These are phyloP conservation scores for Gyrodactylus salaris DNA, from an alignment of 1,140 invertebrate species.

Conservation along the genomic window DNA sequence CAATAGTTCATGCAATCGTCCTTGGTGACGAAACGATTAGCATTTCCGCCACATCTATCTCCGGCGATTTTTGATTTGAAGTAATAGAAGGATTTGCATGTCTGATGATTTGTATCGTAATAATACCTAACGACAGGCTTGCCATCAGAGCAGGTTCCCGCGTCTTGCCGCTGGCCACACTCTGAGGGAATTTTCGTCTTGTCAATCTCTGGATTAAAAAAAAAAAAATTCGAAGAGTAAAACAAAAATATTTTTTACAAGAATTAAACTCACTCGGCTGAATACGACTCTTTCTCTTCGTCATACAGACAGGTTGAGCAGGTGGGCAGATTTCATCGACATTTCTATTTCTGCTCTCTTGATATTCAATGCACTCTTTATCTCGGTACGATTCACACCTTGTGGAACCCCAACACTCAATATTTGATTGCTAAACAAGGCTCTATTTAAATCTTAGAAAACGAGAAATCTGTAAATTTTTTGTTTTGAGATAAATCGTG, in stretches of 20 bases:
- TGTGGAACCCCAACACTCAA: neutral
- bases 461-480: neutral
- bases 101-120: neutral
- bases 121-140: neutral
- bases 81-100: neutral
- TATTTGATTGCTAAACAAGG: no score
- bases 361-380: neutral
- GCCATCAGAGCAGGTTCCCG: neutral
- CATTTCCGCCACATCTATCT: constrained; percentile 1
- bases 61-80: neutral
- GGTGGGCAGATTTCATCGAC: neutral
- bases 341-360: neutral
- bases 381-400: neutral
- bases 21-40: neutral
- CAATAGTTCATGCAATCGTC: constrained; percentile 2
- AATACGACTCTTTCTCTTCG: neutral
- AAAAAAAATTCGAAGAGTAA: no score
- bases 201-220: neutral
- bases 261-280: neutral
- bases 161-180: neutral
- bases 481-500: neutral
- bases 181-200: neutral
- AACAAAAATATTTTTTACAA: neutral
- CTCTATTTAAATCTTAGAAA: no score
- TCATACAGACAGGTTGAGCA: neutral